These are phyloP conservation scores for Camponotus fellah DNA, from an alignment of 2,888 invertebrate genomes.

Conservation along the genomic window DNA sequence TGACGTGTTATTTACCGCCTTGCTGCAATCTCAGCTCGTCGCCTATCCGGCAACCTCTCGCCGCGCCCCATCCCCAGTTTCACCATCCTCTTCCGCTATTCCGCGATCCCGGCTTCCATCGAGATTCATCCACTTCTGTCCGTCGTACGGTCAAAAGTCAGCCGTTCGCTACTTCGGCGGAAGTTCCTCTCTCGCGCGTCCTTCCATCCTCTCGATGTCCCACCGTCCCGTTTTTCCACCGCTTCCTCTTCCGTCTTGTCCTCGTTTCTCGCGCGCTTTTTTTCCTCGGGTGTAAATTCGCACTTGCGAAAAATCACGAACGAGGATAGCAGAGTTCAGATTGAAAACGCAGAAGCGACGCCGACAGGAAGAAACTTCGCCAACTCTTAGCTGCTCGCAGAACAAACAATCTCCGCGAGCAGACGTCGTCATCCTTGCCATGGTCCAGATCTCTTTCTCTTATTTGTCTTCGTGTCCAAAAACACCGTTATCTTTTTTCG, in stretches of 20 bases:
- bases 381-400: slow-evolving; percentile 26
- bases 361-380: slow-evolving; percentile 25
- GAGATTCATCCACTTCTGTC: slow-evolving; percentile 77
- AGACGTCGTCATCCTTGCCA: slow-evolving; percentile 21
- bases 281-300: slow-evolving; percentile 25
- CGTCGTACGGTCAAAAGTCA: slow-evolving; percentile 78
- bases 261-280: slow-evolving; percentile 30
- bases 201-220: slow-evolving; percentile 58
- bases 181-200: slow-evolving; percentile 64
- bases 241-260: slow-evolving; percentile 28
- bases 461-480: slow-evolving; percentile 23
- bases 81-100: slow-evolving; percentile 61
- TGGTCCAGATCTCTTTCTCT: slow-evolving; percentile 15
- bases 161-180: slow-evolving; percentile 69
- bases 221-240: slow-evolving; percentile 32
- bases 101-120: slow-evolving; percentile 71
- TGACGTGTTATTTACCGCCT: slow-evolving; percentile 83
- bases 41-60: slow-evolving; percentile 70
- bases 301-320: slow-evolving; percentile 40
- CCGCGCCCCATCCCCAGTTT: slow-evolving; percentile 31
- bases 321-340: slow-evolving; percentile 5
- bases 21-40: slow-evolving; percentile 81
- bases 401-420: slow-evolving; percentile 49
- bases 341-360: slow-evolving; percentile 12
- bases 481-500: slow-evolving; percentile 5